A percentile compares a stretch with the other conserved stretches of the same genome.
These are phyloP conservation scores for Desmophyllum pertusum DNA, from an alignment of 92 coral and sea anemone species.

Conservation along the genomic window DNA sequence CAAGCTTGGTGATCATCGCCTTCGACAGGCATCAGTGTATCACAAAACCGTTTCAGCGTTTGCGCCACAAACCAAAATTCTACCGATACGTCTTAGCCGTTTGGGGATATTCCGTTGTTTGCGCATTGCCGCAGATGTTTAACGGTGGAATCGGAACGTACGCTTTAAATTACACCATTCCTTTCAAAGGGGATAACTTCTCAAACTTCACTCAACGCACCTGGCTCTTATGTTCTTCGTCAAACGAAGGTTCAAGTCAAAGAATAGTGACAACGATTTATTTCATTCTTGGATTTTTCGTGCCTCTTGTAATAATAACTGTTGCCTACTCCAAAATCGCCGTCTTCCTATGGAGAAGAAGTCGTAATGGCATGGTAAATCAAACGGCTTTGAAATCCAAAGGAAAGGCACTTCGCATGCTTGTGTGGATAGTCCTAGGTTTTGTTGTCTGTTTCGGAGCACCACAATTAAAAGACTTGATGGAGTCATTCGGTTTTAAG, in stretches of 20 bases:
- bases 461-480: neutral
- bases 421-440: constrained; percentile 17
- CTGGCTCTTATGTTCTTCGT: neutral
- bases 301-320: constrained; percentile 12
- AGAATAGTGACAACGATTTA: neutral
- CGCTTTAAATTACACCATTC: neutral
- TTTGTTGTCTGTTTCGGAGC: constrained; percentile 21
- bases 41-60: constrained; percentile 20
- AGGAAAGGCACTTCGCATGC: constrained; percentile 30
- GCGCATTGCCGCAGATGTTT: constrained; percentile 3
- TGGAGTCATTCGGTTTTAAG: neutral
- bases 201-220: neutral
- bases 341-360: constrained; percentile 26
- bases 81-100: neutral
- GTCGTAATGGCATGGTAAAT: constrained; percentile 15
- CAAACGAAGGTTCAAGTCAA: neutral
- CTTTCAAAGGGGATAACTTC: neutral
- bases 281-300: constrained; percentile 14
- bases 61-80: constrained; percentile 14
- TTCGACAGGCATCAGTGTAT: constrained; percentile 29
- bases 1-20: constrained; percentile 32
- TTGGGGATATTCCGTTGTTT: constrained; percentile 27
- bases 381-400: constrained; percentile 29
- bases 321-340: constrained; percentile 19
- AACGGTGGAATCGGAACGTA: neutral